A percentile compares a stretch with the other conserved stretches of the same genome.
phyloP scores from a whole-genome alignment of 2,113 vertebrate species.

The Dromaius novaehollandiae region DNA sequence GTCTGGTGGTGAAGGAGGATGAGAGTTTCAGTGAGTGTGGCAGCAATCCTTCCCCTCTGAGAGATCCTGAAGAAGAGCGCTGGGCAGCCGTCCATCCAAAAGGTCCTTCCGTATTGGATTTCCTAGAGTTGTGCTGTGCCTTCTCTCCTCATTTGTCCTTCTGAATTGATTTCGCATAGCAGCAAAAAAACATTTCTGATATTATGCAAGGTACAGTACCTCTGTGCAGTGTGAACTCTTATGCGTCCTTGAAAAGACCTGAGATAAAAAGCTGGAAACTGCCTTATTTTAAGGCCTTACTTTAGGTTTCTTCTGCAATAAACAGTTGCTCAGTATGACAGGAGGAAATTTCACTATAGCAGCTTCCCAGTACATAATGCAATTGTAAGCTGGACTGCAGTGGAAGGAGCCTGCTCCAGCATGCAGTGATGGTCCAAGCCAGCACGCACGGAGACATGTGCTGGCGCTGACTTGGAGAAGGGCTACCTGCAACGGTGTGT shows the following conservation, averaged over 20 bases:
- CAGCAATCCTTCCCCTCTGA: not conserved
- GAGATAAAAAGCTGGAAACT: not conserved
- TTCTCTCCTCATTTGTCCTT: not conserved
- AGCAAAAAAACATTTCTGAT: not conserved
- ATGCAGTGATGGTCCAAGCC: too few species aligned
- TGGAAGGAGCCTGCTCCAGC: not conserved
- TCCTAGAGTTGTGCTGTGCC: not conserved
- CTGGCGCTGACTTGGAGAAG: rapidly evolving
- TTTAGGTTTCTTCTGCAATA: not conserved
- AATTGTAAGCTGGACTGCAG: not conserved
- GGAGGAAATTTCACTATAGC: not conserved
- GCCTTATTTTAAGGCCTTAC: not conserved
- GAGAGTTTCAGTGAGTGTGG: not conserved
- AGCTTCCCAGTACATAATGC: not conserved
- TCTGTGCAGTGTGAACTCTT: not conserved
- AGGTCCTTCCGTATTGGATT: not conserved
- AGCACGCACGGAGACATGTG: not conserved
- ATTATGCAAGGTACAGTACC: not conserved
- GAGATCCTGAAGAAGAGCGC: not conserved
- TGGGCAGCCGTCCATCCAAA: not conserved
- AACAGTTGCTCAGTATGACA: not conserved
- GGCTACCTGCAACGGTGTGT: rapidly evolving
- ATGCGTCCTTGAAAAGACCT: not conserved
- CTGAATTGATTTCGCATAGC: not conserved
- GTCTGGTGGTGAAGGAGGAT: not conserved